Evolutionary conservation across 1,140 invertebrate genomes (phyloP), one percentile per base, ranked within the genome.

Genomic region (Ceratina calcarata): DNA sequence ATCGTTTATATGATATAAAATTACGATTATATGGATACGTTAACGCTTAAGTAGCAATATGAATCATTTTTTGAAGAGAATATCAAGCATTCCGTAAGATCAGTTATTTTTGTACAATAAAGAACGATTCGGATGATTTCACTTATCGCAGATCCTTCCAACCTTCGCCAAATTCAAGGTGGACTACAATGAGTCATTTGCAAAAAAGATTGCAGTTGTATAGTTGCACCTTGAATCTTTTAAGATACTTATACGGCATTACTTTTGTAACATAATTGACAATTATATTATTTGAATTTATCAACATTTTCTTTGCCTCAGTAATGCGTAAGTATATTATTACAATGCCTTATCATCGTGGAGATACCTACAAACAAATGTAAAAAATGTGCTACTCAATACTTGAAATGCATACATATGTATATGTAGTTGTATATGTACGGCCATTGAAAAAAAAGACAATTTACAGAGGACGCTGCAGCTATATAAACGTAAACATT

Each of bases 91-190:
- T n/a, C n/a, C n/a, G n/a, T n/a, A n/a, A n/a, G n/a, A n/a, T n/a
- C n/a, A n/a, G n/a, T 67, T 60, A 22, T 22, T 60, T 67, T 60
- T 67, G 0, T 45, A 10, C 10, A 22, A 72, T n/a, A 79, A 75
- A 80, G 49, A 67, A 75, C 18, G 7, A 27, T 66, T 67, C 6
- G 27, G 6, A 62, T 3, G 15, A 58, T 4, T 32, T 51, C 1
- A 75, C 75, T 24, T 68, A 16, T 24, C 3, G 37, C 2, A 12
- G 2, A 73, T 55, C 22, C 20, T n/a, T 51, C 27, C 27, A 64
- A 73, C 55, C 57, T 85, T 84, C 37, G 20, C 55, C 6, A 58
- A 73, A 77, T 78, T 81, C 84, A 85, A 85, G 82, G 84, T 71
- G 37, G 65, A 60, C 84, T 27, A 27, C 65, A 58, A 61, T 82